Evolutionary conservation across 2,888 invertebrate species (phyloP).

Genomic region (Hylaea fasciaria): DNA sequence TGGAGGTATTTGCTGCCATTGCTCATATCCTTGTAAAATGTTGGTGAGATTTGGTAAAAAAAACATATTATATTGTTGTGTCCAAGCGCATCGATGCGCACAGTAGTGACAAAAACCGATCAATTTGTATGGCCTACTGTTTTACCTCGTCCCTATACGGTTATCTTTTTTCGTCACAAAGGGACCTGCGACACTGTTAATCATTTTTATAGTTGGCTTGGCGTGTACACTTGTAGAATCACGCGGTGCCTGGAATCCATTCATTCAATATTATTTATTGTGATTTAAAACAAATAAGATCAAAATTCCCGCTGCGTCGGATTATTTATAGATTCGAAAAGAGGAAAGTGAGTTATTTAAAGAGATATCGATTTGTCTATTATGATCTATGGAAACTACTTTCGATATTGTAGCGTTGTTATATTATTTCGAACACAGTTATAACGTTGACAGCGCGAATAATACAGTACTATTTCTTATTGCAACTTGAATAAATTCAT

Average conservation of each 20-base stretch:
- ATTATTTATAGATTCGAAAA: conserved; percentile 54
- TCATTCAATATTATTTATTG: conserved; percentile 65
- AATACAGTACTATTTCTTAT: not conserved
- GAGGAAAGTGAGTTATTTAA: conserved; percentile 41
- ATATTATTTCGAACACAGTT: too few species aligned
- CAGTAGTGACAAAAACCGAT: conserved; percentile 35
- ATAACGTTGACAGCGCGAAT: not conserved
- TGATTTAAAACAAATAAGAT: conserved; percentile 73
- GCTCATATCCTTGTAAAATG: too few species aligned
- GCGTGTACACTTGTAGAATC: conserved; percentile 61
- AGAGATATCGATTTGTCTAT: conserved; percentile 63
- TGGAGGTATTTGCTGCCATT: too few species aligned
- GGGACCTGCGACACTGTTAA: conserved; percentile 59
- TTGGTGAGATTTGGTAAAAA: conserved; percentile 4
- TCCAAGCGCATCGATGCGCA: conserved; percentile 14
- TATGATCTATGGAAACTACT: conserved; percentile 1
- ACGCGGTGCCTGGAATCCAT: conserved; percentile 63
- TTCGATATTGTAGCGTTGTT: not conserved
- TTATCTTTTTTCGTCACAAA: conserved; percentile 50
- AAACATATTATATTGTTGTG: conserved; percentile 9
- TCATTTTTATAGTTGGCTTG: conserved; percentile 71
- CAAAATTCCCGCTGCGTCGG: conserved; percentile 64
- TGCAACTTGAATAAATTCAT: not conserved
- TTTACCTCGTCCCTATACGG: conserved; percentile 44
- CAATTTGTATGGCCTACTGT: conserved; percentile 50